A percentile compares a stretch with the other conserved stretches of the same genome.
Evolutionary conservation across 1,140 invertebrate genomes (phyloP).

Genomic region (Trinorchestia longiramus): DNA sequence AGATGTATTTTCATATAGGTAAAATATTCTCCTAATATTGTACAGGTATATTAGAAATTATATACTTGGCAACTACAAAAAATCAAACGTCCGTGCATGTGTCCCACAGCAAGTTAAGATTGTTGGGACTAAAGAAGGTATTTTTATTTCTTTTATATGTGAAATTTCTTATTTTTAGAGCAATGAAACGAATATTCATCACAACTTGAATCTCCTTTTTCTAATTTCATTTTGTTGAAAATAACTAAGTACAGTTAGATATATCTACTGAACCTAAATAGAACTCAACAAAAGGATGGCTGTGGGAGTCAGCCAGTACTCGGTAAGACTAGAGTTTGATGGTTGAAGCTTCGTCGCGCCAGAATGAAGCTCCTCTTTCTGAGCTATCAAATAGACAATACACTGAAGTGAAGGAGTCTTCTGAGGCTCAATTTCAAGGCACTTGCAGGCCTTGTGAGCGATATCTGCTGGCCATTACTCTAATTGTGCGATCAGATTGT

Average conservation of each 20-base stretch:
- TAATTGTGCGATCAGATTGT: slow-evolving; percentile 51
- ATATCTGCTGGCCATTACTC: slow-evolving; percentile 11
- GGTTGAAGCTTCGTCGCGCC: background rate
- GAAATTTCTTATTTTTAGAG: background rate
- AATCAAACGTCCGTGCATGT: no score
- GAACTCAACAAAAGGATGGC: background rate
- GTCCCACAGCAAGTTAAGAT: no score
- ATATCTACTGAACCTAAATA: background rate
- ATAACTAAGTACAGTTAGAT: background rate
- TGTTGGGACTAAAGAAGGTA: no score
- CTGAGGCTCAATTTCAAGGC: background rate
- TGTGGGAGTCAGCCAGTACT: background rate
- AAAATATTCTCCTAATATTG: background rate
- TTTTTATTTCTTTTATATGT: background rate
- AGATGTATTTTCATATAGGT: background rate
- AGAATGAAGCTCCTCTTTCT: background rate
- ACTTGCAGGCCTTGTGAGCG: slow-evolving; percentile 11
- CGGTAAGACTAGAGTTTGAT: background rate
- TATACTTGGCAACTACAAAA: background rate
- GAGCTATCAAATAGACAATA: background rate
- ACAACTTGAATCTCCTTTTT: background rate
- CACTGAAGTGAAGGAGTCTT: background rate
- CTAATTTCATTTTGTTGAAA: background rate
- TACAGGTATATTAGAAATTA: background rate
- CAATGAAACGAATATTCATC: background rate